Evolutionary conservation across 2,797 vertebrate species (phyloP).

Genomic region (Megalops cyprinoides): DNA sequence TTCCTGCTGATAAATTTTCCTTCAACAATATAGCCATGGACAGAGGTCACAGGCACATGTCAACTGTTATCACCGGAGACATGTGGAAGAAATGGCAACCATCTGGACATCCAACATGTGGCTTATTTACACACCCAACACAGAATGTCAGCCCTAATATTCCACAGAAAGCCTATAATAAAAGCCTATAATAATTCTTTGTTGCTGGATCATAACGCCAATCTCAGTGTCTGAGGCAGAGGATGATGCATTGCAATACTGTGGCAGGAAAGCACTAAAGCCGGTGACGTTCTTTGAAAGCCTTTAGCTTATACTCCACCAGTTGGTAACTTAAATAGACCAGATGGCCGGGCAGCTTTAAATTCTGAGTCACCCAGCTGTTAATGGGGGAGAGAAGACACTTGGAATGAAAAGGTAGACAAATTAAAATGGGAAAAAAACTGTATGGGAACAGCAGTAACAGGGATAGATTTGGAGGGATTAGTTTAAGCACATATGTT

Average conservation of each 20-base stretch:
- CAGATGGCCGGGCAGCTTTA: constrained; percentile 15
- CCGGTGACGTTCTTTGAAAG: not conserved
- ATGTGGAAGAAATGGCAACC: not conserved
- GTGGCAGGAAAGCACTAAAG: not conserved
- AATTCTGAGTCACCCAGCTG: not conserved
- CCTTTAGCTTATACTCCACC: not conserved
- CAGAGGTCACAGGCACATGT: too few species aligned
- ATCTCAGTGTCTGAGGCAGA: not conserved
- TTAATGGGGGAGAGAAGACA: not conserved
- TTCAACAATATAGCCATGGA: not conserved
- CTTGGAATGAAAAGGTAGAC: constrained; percentile 31
- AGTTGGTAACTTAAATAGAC: not conserved
- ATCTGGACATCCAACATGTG: not conserved
- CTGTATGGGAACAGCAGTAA: not conserved
- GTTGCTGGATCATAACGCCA: not conserved
- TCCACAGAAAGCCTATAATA: not conserved
- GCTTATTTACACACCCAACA: not conserved
- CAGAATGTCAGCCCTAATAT: not conserved
- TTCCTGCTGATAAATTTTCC: not conserved
- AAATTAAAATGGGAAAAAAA: constrained; percentile 17
- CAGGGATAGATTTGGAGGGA: too few species aligned
- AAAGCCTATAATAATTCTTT: too few species aligned
- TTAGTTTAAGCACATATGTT: not conserved
- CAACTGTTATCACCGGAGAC: not conserved
- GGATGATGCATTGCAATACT: not conserved